Conservation (phyloP, 2,888 invertebrate species). For the Cyrtodaria siliqua region DNA sequence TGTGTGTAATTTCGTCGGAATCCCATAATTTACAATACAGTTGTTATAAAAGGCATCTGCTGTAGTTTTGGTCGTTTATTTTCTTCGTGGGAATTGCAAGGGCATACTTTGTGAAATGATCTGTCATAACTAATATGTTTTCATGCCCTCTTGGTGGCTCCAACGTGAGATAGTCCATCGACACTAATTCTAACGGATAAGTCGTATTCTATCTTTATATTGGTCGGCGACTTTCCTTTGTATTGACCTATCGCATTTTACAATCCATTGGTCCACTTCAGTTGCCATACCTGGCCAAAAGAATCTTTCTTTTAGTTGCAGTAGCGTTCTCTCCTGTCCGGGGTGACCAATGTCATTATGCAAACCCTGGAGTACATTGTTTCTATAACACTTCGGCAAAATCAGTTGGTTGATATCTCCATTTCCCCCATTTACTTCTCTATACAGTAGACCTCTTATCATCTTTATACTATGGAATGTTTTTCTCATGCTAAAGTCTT, state of each 20-base stretch:
- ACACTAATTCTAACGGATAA: slow-evolving; percentile 5
- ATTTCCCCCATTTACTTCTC: slow-evolving; percentile 2
- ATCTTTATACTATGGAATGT: slow-evolving; percentile 1
- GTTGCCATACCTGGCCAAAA: slow-evolving; percentile 15
- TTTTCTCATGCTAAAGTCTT: slow-evolving; percentile 1
- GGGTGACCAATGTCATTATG: slow-evolving; percentile 18
- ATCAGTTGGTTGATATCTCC: slow-evolving; percentile 6
- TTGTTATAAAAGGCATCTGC: slow-evolving; percentile 3
- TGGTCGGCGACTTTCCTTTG: neutral
- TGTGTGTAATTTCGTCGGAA: neutral
- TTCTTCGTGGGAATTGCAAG: slow-evolving; percentile 2
- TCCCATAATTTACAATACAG: slow-evolving; percentile 8
- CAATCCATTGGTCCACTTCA: slow-evolving; percentile 14
- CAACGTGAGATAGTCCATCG: slow-evolving; percentile 9
- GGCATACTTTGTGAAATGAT: slow-evolving; percentile 1
- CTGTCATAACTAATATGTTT: slow-evolving; percentile 4
- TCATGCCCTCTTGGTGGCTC: slow-evolving; percentile 1
- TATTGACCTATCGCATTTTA: slow-evolving; percentile 8
- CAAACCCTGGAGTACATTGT: slow-evolving; percentile 1
- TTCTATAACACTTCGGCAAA: slow-evolving; percentile 4
- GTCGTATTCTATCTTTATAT: neutral
- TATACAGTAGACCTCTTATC: slow-evolving; percentile 14
- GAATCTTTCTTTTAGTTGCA: slow-evolving; percentile 10
- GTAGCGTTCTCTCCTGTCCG: slow-evolving; percentile 9
- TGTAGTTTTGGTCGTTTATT: slow-evolving; percentile 7